Percentiles rank a stretch among this genome's conserved stretches.
phyloP scores from a whole-genome alignment of 2,797 vertebrate genomes.

The Pangasius larnaudii region DNA sequence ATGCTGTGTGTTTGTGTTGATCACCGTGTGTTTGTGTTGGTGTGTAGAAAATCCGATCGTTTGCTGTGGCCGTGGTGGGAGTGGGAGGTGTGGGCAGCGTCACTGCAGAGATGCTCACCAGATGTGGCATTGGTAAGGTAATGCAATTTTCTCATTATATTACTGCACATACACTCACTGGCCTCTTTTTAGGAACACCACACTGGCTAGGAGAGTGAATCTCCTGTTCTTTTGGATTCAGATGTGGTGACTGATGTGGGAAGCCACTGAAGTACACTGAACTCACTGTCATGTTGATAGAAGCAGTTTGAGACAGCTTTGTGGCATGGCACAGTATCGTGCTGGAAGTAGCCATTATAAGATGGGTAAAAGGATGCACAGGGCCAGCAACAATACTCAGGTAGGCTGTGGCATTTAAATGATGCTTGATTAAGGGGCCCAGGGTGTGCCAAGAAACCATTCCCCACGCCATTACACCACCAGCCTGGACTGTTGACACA shows the following conservation, averaged over 20 bases:
- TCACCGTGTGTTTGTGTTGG: neutral
- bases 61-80: slow-evolving; percentile 90
- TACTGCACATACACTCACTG: too few relatives aligned
- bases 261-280: neutral
- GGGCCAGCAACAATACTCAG: neutral
- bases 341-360: neutral
- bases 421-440: neutral
- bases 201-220: neutral
- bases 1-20: neutral
- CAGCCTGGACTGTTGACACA: neutral
- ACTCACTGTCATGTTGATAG: neutral
- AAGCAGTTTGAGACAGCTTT: neutral
- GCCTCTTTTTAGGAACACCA: neutral
- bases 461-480: neutral
- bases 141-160: slow-evolving; percentile 65
- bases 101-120: slow-evolving; percentile 97
- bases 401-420: neutral
- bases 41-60: slow-evolving; percentile 90
- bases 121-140: slow-evolving; percentile 99
- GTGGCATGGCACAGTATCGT: neutral
- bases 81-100: slow-evolving; percentile 97
- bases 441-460: neutral
- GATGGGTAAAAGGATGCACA: neutral
- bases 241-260: neutral
- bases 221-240: neutral